These are phyloP conservation scores for Rutpela maculata DNA, from an alignment of 2,888 invertebrate species.

Conservation along the genomic window DNA sequence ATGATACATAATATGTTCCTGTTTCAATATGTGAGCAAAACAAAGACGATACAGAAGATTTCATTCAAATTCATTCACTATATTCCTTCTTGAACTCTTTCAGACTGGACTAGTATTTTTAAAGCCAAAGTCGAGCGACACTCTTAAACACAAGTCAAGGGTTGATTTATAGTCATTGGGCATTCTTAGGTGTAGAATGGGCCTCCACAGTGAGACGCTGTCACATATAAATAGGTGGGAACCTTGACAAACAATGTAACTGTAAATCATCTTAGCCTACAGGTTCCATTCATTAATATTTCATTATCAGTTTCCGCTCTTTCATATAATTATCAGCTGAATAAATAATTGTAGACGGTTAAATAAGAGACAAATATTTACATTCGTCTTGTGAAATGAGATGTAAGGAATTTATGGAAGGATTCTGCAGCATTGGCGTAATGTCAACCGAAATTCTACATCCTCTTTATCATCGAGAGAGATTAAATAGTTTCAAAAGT, in stretches of 20 bases:
- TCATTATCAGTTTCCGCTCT: constrained; percentile 20
- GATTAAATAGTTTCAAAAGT: too few relatives aligned
- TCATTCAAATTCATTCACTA: too few relatives aligned
- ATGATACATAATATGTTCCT: too few relatives aligned
- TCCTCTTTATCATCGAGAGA: too few relatives aligned
- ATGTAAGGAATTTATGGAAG: background rate
- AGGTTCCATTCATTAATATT: constrained; percentile 26
- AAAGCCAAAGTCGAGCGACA: background rate
- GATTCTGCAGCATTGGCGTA: too few relatives aligned
- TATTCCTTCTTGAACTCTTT: too few relatives aligned
- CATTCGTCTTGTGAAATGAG: background rate
- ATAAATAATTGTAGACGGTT: constrained; percentile 4
- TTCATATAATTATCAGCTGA: constrained; percentile 18
- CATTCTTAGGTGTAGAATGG: background rate
- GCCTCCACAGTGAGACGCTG: background rate
- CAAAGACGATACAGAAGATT: too few relatives aligned
- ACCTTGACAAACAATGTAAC: constrained; percentile 12
- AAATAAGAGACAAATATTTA: background rate
- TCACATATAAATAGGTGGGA: constrained; percentile 6
- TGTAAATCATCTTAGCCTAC: constrained; percentile 14
- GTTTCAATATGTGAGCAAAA: too few relatives aligned
- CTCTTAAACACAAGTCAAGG: constrained; percentile 2
- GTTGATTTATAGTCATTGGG: background rate
- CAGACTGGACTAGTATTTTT: background rate
- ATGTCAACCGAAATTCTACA: too few relatives aligned